Base-by-base conservation (phyloP, 2,888 invertebrate species). In the Idaea straminata region DNA sequence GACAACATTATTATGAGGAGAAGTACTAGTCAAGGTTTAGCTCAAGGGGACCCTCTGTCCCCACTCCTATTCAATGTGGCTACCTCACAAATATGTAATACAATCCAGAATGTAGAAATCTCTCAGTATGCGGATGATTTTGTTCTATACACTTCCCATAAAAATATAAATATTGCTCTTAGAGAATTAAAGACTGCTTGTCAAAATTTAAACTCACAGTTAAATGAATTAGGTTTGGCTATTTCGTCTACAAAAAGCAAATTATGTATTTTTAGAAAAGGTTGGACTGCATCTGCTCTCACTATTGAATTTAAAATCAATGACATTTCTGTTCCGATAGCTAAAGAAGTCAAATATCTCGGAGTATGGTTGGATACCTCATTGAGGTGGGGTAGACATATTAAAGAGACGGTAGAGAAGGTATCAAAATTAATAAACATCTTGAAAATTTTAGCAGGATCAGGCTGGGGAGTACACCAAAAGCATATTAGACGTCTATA, bases 391-490 rank as follows among this genome's bases (percentile, higher is more conserved):
- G 13, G 35, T 3, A 76, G 69, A 67, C 78, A 78, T 38, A 71
- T 78, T 25, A 72, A 76, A 57, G 75, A 76, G 60, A 61, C 66
- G 0, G 35, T 0, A 5, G 61, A 63, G 10, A 78, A 75, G 64
- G 25, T 58, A 0, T 35, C 35, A n/a, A 78, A 73, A 68, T 72
- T 65, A 61, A 6, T 76, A 6, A 77, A 75, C 65, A 34, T 75
- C 5, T 69, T 79, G 6, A 78, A 76, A 67, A 64, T 74, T 3
- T 60, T 79, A 6, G 59, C 71, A 0, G 78, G 78, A 0, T 38
- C 75, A 0, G 63, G 66, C 0, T 79, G 75, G 77, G 77, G 78
- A 0, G 64, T 77, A 0, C 77, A 77, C 58, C 77, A 69, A 5
- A 74, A 59, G 63, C 74, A 77, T 64, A 61, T 79, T 1, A 64